Base-by-base conservation (phyloP, 2,888 invertebrate species). In the Lypha dubia region DNA sequence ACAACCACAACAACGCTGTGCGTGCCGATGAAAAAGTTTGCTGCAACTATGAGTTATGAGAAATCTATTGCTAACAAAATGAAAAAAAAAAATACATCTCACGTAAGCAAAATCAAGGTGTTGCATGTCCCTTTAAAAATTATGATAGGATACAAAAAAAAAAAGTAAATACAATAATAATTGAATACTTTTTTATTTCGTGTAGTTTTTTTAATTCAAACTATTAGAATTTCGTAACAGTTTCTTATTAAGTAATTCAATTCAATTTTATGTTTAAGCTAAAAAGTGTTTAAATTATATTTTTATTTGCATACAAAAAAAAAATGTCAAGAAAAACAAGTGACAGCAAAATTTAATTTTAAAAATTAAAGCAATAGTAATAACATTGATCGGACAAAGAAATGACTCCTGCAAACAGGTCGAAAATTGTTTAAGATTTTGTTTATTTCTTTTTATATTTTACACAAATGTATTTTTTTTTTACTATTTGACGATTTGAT, bases 401-500 rank as follows among this genome's bases (percentile, higher is more conserved):
- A 81, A 67, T 70, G 46, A 80, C 76, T 84, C 60, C 71, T 81
- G 84, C 81, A 79, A 67, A 81, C 70, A 68, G 81, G 77, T 74
- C 56, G n/a, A 65, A 80, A 20, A 32, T 71, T 75, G 32, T 62
- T 73, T 70, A 79, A 74, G 53, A 76, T 56, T 62, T 75, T 51
- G 11, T 22, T 46, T 17, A 38, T 76, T 53, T 53, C 24, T 46
- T 67, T 67, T 76, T 68, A 41, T 83, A 62, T 79, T 79, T 79
- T 82, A 49, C 65, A 56, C 75, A 58, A 56, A 56, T 82, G 35
- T 75, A 82, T 85, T 83, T 38, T 85, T 85, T 83, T 38, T 85
- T 83, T 71, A 85, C 79, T 46, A 85, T 71, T 76, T 85, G 83
- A 84, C 84, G 35, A 84, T 74, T 79, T 81, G 28, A 70, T 74